These are phyloP conservation scores for Drosophila bipectinata DNA, from an alignment of 1,140 invertebrate species.

Conservation along the genomic window DNA sequence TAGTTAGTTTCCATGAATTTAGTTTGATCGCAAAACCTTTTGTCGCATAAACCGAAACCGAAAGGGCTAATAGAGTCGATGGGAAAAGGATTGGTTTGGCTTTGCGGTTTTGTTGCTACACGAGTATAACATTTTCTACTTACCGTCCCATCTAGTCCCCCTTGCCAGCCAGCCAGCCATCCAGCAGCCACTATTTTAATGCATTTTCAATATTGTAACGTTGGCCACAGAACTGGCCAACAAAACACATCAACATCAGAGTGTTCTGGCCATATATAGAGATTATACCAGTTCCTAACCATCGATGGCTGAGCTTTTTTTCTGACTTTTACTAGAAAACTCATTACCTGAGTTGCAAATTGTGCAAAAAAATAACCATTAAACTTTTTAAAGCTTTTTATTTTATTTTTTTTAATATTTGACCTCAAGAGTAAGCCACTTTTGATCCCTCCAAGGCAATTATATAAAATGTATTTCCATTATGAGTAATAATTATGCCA, in stretches of 20 bases:
- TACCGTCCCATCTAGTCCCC: constrained; percentile 8
- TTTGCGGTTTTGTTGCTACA: constrained; percentile 73
- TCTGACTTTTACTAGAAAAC: too few relatives aligned
- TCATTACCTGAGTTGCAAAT: too few relatives aligned
- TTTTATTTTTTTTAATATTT: neutral
- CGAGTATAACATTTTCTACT: constrained; percentile 74
- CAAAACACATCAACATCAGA: constrained; percentile 8
- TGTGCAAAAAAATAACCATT: too few relatives aligned
- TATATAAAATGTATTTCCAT: constrained; percentile 75
- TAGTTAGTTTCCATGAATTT: neutral
- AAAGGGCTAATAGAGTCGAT: constrained; percentile 11
- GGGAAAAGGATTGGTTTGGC: constrained; percentile 39
- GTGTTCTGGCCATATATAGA: constrained; percentile 29
- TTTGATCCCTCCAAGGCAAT: constrained; percentile 44
- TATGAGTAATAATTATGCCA: constrained; percentile 74
- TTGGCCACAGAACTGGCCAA: constrained; percentile 22
- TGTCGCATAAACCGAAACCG: constrained; percentile 29
- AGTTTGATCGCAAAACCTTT: constrained; percentile 20
- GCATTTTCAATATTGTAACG: constrained; percentile 39
- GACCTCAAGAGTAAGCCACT: constrained; percentile 41
- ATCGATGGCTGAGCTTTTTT: neutral
- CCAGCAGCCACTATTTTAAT: constrained; percentile 25
- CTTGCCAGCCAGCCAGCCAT: constrained; percentile 12
- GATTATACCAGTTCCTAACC: constrained; percentile 10
- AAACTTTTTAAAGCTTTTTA: too few relatives aligned